Percentiles rank a stretch among this genome's conserved stretches.
These are phyloP conservation scores for Ephialtes manifestator DNA, from an alignment of 2,888 invertebrate species.

Conservation along the genomic window DNA sequence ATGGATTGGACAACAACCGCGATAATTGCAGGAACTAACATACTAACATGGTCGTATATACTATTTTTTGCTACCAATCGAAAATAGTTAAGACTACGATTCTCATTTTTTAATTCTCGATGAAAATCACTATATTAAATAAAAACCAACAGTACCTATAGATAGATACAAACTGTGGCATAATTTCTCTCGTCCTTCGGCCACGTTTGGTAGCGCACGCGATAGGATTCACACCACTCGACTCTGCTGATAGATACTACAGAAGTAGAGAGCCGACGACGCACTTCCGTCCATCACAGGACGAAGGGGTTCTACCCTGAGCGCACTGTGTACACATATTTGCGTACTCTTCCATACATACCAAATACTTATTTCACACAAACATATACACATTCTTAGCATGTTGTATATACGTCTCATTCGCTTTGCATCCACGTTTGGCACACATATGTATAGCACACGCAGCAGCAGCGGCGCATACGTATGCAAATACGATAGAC, in stretches of 20 bases:
- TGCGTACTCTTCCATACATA: conserved; percentile 1
- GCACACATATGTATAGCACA: conserved; percentile 7
- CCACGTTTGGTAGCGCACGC: conserved; percentile 70
- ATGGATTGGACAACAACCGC: no score
- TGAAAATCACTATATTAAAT: no score
- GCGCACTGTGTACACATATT: conserved; percentile 40
- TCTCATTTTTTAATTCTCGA: no score
- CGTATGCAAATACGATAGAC: conserved; percentile 82
- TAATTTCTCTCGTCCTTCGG: conserved; percentile 52
- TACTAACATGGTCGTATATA: no score
- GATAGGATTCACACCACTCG: conserved; percentile 77
- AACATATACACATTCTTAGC: not conserved
- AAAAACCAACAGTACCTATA: not conserved
- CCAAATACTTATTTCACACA: conserved; percentile 8
- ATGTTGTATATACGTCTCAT: conserved; percentile 18
- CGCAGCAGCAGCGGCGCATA: conserved; percentile 60
- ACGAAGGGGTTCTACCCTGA: conserved; percentile 54
- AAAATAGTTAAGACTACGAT: no score
- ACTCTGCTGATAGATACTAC: conserved; percentile 71
- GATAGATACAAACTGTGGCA: not conserved
- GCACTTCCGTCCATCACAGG: conserved; percentile 68
- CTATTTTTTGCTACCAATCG: no score
- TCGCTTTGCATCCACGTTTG: conserved; percentile 25
- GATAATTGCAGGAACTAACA: no score
- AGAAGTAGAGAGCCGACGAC: conserved; percentile 60